phyloP scores from a whole-genome alignment of 2,113 vertebrate species.

The Cettia cetti region DNA sequence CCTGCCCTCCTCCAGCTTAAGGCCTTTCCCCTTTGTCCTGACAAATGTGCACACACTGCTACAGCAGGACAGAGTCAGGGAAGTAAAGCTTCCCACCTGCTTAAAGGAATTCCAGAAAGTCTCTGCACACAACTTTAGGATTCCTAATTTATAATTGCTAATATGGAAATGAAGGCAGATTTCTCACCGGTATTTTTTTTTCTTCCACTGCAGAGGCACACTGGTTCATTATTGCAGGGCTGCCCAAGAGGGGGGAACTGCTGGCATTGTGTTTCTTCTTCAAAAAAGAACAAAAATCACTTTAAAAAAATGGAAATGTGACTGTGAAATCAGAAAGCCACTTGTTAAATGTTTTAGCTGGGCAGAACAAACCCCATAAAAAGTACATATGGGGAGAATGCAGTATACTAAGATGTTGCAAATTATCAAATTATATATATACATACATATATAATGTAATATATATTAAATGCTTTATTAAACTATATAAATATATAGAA shows the following conservation, averaged over 20 bases:
- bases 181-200: conserved; percentile 74
- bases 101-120: not conserved
- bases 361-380: not conserved
- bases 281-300: conserved; percentile 27
- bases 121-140: not conserved
- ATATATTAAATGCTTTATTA: not conserved
- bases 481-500: not conserved
- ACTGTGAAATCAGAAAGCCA: not conserved
- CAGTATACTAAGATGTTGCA: not conserved
- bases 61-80: not conserved
- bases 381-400: not conserved
- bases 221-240: conserved; percentile 70
- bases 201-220: conserved; percentile 71
- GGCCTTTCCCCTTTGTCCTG: not conserved
- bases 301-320: not conserved
- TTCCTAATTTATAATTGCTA: not conserved
- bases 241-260: conserved; percentile 67
- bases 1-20: not conserved
- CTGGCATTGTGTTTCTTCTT: conserved; percentile 73
- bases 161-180: not conserved
- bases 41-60: not conserved
- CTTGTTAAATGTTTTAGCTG: not conserved
- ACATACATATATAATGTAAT: not conserved
- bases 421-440: not conserved
- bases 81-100: not conserved